Conservation (phyloP, 2,888 invertebrate genomes). For the Cosmopolites sordidus region DNA sequence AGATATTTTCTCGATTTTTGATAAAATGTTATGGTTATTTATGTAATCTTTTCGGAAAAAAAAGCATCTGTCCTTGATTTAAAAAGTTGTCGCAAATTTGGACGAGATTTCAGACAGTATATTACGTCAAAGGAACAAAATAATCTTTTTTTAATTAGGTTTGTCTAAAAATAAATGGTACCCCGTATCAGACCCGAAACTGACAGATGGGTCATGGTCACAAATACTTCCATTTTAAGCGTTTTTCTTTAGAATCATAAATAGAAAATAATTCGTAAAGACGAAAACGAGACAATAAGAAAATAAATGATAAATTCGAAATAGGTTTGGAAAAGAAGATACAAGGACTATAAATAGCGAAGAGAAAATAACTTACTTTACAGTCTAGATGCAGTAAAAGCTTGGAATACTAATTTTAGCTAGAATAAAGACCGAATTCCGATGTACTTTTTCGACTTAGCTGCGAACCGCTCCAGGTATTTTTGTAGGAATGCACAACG, state of each 20-base stretch:
- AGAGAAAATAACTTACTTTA: conserved; percentile 25
- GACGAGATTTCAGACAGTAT: conserved; percentile 1
- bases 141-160: conserved; percentile 2
- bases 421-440: conserved; percentile 14
- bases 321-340: no score
- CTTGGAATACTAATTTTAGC: conserved; percentile 17
- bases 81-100: conserved; percentile 1
- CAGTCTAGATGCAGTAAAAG: conserved; percentile 23
- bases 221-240: not conserved
- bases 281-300: no score
- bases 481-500: conserved; percentile 10
- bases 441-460: conserved; percentile 19
- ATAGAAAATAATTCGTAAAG: no score
- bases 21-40: not conserved
- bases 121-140: conserved; percentile 1
- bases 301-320: no score
- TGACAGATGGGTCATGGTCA: conserved; percentile 5
- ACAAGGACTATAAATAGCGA: conserved; percentile 23
- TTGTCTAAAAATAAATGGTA: conserved; percentile 1
- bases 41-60: not conserved
- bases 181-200: not conserved
- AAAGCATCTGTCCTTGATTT: not conserved
- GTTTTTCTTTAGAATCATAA: no score
- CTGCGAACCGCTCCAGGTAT: conserved; percentile 16
- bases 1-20: no score